Percentiles rank a stretch among this genome's conserved stretches.
phyloP scores from a whole-genome alignment of 1,140 invertebrate species.

The Drosophila subobscura region DNA sequence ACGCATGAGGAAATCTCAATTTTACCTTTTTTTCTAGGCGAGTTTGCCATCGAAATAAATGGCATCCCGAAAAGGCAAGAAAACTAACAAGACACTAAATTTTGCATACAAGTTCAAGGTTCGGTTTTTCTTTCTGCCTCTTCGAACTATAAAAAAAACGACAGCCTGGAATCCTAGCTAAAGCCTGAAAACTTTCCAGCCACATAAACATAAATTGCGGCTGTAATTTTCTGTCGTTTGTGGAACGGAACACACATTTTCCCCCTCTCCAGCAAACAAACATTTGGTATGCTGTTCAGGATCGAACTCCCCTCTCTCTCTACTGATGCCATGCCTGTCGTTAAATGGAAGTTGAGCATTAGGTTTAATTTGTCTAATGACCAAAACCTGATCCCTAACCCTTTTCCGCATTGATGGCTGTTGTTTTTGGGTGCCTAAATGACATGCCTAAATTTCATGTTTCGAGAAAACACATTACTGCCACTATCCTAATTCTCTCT shows the following conservation, averaged over 20 bases:
- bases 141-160: slow-evolving; percentile 68
- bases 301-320: neutral
- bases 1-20: slow-evolving; percentile 39
- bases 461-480: slow-evolving; percentile 6
- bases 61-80: slow-evolving; percentile 53
- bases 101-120: slow-evolving; percentile 59
- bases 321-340: too few species aligned
- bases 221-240: slow-evolving; percentile 68
- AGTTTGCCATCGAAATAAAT: slow-evolving; percentile 27
- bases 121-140: slow-evolving; percentile 31
- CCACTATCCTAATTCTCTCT: too few species aligned
- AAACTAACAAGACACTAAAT: slow-evolving; percentile 68
- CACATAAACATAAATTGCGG: slow-evolving; percentile 80
- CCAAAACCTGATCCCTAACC: slow-evolving; percentile 27
- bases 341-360: slow-evolving; percentile 58
- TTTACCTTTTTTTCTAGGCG: slow-evolving; percentile 48
- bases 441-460: slow-evolving; percentile 37
- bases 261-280: slow-evolving; percentile 18
- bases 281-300: slow-evolving; percentile 39
- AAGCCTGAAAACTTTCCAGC: slow-evolving; percentile 66
- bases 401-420: slow-evolving; percentile 20
- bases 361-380: slow-evolving; percentile 78
- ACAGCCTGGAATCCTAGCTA: slow-evolving; percentile 19
- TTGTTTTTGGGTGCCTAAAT: neutral
- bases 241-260: slow-evolving; percentile 5